Evolutionary conservation across 2,888 invertebrate species (phyloP).

Genomic region (Drosophila putrida): DNA sequence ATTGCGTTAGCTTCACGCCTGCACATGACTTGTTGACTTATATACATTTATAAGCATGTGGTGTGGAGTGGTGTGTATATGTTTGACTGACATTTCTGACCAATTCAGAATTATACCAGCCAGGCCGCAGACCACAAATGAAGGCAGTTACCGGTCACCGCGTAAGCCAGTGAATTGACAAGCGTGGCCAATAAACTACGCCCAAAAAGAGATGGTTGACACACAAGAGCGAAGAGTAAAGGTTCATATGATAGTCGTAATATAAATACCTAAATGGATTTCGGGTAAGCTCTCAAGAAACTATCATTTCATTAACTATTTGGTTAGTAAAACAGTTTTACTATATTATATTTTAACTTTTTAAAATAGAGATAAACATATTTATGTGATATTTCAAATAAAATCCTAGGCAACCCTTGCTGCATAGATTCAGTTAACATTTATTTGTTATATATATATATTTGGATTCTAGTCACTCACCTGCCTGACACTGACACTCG

Average conservation of each 20-base stretch:
- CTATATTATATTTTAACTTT: background rate
- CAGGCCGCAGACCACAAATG: slow-evolving; percentile 60
- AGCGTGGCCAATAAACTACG: slow-evolving; percentile 14
- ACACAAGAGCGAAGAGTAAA: background rate
- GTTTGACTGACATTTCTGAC: slow-evolving; percentile 57
- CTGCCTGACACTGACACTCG: slow-evolving; percentile 91
- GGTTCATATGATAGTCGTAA: no score
- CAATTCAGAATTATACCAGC: slow-evolving; percentile 50
- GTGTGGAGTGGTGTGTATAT: slow-evolving; percentile 13
- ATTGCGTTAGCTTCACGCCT: slow-evolving; percentile 64
- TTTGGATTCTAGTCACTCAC: slow-evolving; percentile 84
- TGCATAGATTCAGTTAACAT: background rate
- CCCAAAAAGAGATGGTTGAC: background rate
- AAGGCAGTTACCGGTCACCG: slow-evolving; percentile 52
- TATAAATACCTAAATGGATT: no score
- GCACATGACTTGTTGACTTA: slow-evolving; percentile 70
- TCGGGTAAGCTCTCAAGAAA: background rate
- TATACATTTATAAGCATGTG: slow-evolving; percentile 4
- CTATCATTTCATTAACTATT: no score
- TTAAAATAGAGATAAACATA: background rate
- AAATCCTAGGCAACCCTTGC: background rate
- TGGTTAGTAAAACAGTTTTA: background rate
- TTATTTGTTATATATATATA: background rate
- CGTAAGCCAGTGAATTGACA: slow-evolving; percentile 49
- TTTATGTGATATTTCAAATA: background rate